These are phyloP conservation scores for Blastobasis lacticolella DNA, from an alignment of 2,888 invertebrate genomes.

Conservation along the genomic window DNA sequence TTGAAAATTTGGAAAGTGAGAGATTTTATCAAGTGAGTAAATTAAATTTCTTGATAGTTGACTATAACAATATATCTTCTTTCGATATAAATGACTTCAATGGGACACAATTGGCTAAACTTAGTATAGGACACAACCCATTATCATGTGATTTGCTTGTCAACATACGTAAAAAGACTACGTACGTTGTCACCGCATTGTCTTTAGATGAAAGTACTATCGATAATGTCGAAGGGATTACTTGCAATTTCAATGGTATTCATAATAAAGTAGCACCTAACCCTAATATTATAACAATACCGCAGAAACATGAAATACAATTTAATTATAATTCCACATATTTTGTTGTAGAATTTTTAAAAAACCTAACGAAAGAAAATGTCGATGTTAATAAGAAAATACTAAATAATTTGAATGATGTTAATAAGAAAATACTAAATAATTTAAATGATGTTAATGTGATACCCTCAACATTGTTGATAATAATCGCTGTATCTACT, in stretches of 20 bases:
- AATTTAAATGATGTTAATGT: too few species aligned
- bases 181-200: not conserved
- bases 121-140: not conserved
- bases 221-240: not conserved
- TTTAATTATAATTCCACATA: too few species aligned
- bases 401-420: too few species aligned
- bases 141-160: not conserved
- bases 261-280: not conserved
- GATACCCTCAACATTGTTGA: too few species aligned
- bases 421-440: too few species aligned
- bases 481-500: too few species aligned
- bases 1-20: constrained; percentile 23
- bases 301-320: too few species aligned
- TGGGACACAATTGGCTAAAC: not conserved
- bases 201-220: not conserved
- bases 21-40: constrained; percentile 24
- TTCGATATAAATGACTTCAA: constrained; percentile 11
- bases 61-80: constrained; percentile 20
- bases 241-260: not conserved
- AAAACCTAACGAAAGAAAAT: too few species aligned
- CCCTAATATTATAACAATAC: not conserved
- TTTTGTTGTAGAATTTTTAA: too few species aligned
- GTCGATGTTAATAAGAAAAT: too few species aligned
- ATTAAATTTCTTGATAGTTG: constrained; percentile 21
- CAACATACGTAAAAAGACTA: too few species aligned